Percentiles rank a stretch among this genome's conserved stretches.
phyloP scores from a whole-genome alignment of 2,888 invertebrate species.

The Lithophane semibrunnea region DNA sequence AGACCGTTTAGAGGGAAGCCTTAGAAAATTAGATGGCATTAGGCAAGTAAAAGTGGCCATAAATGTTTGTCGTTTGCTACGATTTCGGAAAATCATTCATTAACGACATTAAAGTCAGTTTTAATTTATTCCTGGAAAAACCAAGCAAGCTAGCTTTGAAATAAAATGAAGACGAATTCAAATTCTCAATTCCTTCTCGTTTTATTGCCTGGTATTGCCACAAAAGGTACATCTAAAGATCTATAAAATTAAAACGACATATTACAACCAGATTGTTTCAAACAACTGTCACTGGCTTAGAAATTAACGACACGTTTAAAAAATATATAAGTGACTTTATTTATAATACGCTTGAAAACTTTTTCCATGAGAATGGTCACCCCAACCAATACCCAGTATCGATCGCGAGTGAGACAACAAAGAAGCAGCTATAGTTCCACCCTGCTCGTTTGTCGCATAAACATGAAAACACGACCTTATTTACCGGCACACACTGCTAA shows the following conservation, averaged over 20 bases:
- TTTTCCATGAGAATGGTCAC: constrained; percentile 76
- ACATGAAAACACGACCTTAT: constrained; percentile 84
- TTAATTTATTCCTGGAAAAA: too few species aligned
- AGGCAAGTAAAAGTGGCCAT: constrained; percentile 69
- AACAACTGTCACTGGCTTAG: background rate
- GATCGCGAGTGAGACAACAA: constrained; percentile 83
- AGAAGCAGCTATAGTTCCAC: constrained; percentile 78
- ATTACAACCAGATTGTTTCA: background rate
- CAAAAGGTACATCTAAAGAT: background rate
- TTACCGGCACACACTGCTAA: constrained; percentile 72
- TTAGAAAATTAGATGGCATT: constrained; percentile 71
- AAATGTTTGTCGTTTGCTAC: constrained; percentile 9
- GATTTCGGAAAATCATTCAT: background rate
- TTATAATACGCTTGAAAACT: constrained; percentile 8
- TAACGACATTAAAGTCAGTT: background rate
- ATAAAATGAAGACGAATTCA: background rate
- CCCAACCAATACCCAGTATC: constrained; percentile 81
- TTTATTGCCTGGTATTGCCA: constrained; percentile 13
- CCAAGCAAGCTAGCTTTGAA: background rate
- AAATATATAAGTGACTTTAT: background rate
- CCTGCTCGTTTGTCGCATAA: constrained; percentile 87
- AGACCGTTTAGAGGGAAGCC: constrained; percentile 81
- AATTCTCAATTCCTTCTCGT: background rate
- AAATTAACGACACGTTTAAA: background rate
- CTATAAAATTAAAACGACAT: background rate